Evolutionary conservation across 1,140 invertebrate genomes (phyloP).

Genomic region (Leptestheria dahalacensis): DNA sequence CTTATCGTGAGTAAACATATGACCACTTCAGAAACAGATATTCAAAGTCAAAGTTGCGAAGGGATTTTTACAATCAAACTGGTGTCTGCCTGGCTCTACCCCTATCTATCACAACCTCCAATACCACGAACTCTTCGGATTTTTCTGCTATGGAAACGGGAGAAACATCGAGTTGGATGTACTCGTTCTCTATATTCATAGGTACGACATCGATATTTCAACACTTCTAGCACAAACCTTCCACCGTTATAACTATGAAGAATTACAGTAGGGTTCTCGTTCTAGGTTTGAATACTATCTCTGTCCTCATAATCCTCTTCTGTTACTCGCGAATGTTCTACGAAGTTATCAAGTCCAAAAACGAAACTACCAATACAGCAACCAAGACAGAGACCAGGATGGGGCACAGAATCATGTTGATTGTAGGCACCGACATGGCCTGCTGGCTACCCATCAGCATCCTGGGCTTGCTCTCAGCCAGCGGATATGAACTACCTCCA

Average conservation of each 20-base stretch:
- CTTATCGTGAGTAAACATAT: too few relatives aligned
- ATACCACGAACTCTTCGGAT: neutral
- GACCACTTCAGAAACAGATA: neutral
- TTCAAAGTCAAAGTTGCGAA: neutral
- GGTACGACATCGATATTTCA: slow-evolving; percentile 26
- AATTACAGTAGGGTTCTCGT: too few relatives aligned
- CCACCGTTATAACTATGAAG: too few relatives aligned
- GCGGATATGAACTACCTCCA: neutral
- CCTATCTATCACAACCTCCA: neutral
- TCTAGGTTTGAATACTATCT: slow-evolving; percentile 36
- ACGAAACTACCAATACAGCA: slow-evolving; percentile 24
- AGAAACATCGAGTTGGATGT: slow-evolving; percentile 30
- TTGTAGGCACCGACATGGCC: slow-evolving; percentile 39
- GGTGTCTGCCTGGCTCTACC: neutral
- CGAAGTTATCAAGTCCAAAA: slow-evolving; percentile 33
- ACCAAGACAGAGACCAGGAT: slow-evolving; percentile 31
- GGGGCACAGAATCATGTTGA: slow-evolving; percentile 38
- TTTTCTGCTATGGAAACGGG: too few relatives aligned
- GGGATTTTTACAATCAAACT: neutral
- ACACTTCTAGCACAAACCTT: too few relatives aligned
- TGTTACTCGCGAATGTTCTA: slow-evolving; percentile 41
- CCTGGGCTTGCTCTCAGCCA: slow-evolving; percentile 33
- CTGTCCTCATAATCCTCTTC: slow-evolving; percentile 36
- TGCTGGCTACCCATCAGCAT: slow-evolving; percentile 41
- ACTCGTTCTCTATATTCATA: slow-evolving; percentile 40